Percentiles rank a stretch among this genome's conserved stretches.
These are phyloP conservation scores for Phaethon lepturus DNA, from an alignment of 2,113 vertebrate species.

Conservation along the genomic window DNA sequence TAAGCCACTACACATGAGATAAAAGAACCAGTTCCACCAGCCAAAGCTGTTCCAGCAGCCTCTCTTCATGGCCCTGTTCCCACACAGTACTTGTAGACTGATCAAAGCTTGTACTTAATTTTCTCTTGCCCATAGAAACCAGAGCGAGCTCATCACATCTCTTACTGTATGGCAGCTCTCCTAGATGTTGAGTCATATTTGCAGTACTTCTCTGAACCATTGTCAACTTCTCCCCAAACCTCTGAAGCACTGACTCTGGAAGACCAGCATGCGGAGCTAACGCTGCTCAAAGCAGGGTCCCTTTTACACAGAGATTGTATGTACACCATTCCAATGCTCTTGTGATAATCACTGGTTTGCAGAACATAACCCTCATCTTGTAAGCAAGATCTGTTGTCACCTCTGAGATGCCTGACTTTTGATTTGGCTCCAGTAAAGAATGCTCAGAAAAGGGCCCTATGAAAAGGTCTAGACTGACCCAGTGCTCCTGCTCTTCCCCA, in stretches of 20 bases:
- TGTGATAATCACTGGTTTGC: neutral
- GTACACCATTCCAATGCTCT: neutral
- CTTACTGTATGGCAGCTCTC: neutral
- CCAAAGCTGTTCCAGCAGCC: neutral
- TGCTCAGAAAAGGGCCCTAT: neutral
- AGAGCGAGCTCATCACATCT: neutral
- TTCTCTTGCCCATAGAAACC: neutral
- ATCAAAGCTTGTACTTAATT: neutral
- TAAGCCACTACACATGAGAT: neutral
- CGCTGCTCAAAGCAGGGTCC: neutral
- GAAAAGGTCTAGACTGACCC: neutral
- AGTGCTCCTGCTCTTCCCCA: neutral
- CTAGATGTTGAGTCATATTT: neutral
- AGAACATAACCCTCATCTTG: neutral
- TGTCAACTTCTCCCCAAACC: neutral
- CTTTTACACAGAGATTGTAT: neutral
- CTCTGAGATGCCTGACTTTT: neutral
- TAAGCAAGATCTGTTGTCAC: neutral
- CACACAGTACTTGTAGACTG: neutral
- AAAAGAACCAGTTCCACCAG: constrained; percentile 17
- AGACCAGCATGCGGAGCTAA: neutral
- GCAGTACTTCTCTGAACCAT: neutral
- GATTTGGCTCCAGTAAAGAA: neutral
- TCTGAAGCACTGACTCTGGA: neutral
- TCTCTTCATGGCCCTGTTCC: neutral